Evolutionary conservation across 2,113 vertebrate species (phyloP).

Genomic region (Neolamprologus modestus): DNA sequence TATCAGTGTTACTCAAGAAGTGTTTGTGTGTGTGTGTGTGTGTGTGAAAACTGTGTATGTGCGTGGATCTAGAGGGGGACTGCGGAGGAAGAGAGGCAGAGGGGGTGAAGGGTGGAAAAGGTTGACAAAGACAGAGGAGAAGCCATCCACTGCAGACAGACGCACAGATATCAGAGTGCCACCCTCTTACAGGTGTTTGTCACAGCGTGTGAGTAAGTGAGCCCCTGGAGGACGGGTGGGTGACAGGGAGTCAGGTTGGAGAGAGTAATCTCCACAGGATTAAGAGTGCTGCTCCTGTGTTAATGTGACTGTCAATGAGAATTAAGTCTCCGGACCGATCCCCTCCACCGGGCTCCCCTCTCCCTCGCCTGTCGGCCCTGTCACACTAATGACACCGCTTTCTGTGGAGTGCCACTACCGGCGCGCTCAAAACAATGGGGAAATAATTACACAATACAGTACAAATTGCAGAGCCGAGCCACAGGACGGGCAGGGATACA

Average conservation of each 20-base stretch:
- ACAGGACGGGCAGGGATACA: constrained; percentile 13
- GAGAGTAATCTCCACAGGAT: constrained; percentile 68
- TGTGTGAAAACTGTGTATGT: not conserved
- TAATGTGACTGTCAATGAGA: constrained; percentile 75
- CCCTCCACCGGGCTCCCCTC: not conserved
- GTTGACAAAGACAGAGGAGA: constrained; percentile 33
- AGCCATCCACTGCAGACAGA: not conserved
- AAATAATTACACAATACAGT: constrained; percentile 61
- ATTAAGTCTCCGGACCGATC: constrained; percentile 60
- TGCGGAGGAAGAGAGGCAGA: not conserved
- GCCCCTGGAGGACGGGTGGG: not conserved
- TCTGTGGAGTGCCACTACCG: constrained; percentile 28
- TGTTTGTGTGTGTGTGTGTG: not conserved
- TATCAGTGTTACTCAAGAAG: no score
- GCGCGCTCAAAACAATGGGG: constrained; percentile 39
- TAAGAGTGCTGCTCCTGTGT: constrained; percentile 67
- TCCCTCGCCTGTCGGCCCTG: not conserved
- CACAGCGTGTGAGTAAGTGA: not conserved
- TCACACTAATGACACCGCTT: constrained; percentile 55
- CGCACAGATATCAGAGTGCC: not conserved
- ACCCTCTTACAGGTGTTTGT: constrained; percentile 23
- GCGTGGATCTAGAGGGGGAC: not conserved
- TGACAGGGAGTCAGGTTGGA: constrained; percentile 48
- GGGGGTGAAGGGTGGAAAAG: not conserved
- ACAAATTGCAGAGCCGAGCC: constrained; percentile 49